These are phyloP conservation scores for Aporophyla lueneburgensis DNA, from an alignment of 2,888 invertebrate species.

Conservation along the genomic window DNA sequence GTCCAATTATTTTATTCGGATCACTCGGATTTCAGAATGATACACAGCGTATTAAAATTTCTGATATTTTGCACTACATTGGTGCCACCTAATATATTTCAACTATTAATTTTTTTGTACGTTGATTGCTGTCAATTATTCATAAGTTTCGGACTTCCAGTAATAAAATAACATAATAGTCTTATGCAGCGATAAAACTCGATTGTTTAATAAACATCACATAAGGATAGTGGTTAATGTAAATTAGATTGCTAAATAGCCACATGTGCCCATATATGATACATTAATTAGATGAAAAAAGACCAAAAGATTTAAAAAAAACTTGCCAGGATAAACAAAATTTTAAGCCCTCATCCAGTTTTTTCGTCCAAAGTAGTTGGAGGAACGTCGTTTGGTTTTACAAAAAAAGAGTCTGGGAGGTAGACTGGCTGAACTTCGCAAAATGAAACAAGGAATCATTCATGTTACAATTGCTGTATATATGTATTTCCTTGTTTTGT, in stretches of 20 bases:
- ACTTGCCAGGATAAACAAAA: not conserved
- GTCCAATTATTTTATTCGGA: not conserved
- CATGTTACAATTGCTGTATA: not conserved
- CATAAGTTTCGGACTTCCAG: not conserved
- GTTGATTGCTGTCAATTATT: not conserved
- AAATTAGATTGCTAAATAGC: not conserved
- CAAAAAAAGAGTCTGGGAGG: not conserved
- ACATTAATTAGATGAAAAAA: not conserved
- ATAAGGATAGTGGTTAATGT: not conserved
- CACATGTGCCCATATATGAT: not conserved
- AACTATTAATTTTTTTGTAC: not conserved
- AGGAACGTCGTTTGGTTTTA: not conserved
- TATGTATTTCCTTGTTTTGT: not conserved
- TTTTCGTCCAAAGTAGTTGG: not conserved
- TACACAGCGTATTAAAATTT: too few species aligned
- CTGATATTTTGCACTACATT: not conserved
- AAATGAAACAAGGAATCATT: not conserved
- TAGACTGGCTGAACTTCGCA: not conserved
- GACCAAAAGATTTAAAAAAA: not conserved
- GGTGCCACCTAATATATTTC: not conserved
- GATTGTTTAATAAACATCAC: not conserved
- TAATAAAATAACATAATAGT: not conserved
- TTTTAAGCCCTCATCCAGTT: not conserved
- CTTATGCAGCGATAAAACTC: not conserved
- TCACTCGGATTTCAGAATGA: not conserved